A percentile compares a stretch with the other conserved stretches of the same genome.
Conservation (phyloP, 2,797 vertebrate species). For the Hippopotamyrus pictus region DNA sequence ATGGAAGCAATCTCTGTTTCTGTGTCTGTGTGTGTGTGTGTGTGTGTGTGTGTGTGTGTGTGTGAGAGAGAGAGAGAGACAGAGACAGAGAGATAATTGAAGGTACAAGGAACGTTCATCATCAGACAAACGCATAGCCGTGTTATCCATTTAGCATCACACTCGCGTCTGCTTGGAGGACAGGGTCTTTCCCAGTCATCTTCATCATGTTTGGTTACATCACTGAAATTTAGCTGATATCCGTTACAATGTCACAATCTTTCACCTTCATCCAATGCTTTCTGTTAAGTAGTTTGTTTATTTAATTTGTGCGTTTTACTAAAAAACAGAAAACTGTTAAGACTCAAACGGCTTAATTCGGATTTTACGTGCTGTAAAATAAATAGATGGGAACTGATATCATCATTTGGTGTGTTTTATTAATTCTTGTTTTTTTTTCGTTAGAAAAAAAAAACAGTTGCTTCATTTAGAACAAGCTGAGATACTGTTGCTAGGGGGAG, state of each 20-base stretch:
- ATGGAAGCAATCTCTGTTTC: background rate
- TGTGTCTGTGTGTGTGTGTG: background rate
- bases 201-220: background rate
- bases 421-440: conserved; percentile 39
- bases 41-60: background rate
- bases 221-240: background rate
- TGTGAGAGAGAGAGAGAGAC: background rate
- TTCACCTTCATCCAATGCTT: background rate
- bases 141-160: conserved; percentile 12
- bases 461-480: conserved; percentile 53
- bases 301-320: background rate
- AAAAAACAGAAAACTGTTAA: background rate
- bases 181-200: background rate
- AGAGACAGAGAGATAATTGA: background rate
- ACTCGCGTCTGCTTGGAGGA: conserved; percentile 7
- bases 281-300: background rate
- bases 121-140: background rate
- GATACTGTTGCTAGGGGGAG: conserved; percentile 70
- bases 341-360: background rate
- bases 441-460: conserved; percentile 36
- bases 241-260: background rate
- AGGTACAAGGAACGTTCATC: background rate
- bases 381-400: conserved; percentile 28
- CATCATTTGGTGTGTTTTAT: conserved; percentile 35
- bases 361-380: background rate